A percentile compares a stretch with the other conserved stretches of the same genome.
These are phyloP conservation scores for Thunnus maccoyii DNA, from an alignment of 2,113 vertebrate genomes.

Conservation along the genomic window DNA sequence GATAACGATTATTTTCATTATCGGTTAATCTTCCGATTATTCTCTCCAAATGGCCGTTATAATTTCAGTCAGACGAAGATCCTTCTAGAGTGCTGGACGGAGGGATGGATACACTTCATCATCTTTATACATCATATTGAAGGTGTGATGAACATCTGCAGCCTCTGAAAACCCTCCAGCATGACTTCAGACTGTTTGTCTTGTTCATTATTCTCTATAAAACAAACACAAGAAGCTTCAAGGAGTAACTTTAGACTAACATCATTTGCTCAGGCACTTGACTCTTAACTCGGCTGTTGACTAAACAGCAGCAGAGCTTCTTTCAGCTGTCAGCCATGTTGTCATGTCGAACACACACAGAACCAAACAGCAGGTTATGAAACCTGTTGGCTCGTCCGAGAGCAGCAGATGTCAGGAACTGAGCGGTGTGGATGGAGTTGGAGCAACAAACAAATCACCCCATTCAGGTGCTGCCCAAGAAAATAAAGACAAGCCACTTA, in stretches of 20 bases:
- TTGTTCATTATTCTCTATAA: not conserved
- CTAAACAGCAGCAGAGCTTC: not conserved
- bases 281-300: not conserved
- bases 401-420: not conserved
- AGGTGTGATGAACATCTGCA: not conserved
- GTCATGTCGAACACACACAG: slow-evolving; percentile 3
- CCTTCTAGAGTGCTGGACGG: too few relatives aligned
- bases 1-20: too few relatives aligned
- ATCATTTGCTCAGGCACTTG: not conserved
- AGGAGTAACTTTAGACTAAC: not conserved
- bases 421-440: not conserved
- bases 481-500: slow-evolving; percentile 64
- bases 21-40: too few relatives aligned
- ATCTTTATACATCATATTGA: too few relatives aligned
- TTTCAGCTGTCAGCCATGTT: slow-evolving; percentile 2
- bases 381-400: slow-evolving; percentile 13
- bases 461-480: slow-evolving; percentile 68
- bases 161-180: not conserved
- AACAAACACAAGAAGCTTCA: not conserved
- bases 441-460: slow-evolving; percentile 7
- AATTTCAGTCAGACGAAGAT: too few relatives aligned
- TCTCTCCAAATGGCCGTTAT: too few relatives aligned
- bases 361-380: slow-evolving; percentile 13
- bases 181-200: not conserved
- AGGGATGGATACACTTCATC: too few relatives aligned